Evolutionary conservation across 2,888 invertebrate genomes (phyloP).

Genomic region (Thelaira solivaga): DNA sequence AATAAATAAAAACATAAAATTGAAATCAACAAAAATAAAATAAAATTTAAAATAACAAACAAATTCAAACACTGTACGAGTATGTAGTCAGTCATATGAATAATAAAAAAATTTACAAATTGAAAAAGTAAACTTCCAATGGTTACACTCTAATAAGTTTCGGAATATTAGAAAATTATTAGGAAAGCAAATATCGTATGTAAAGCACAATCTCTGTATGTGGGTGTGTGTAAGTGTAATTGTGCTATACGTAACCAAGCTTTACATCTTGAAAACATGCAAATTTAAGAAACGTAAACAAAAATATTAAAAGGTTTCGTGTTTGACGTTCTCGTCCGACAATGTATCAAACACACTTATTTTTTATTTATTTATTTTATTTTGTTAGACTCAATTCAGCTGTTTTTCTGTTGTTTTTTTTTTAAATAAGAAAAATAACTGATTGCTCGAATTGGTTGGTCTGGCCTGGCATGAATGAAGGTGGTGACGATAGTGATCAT

Average conservation of each 20-base stretch:
- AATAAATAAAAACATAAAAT: constrained; percentile 20
- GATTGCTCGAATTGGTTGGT: constrained; percentile 39
- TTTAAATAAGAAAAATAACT: constrained; percentile 52
- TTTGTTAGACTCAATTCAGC: constrained; percentile 45
- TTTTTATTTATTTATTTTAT: constrained; percentile 6
- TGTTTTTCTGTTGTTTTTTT: constrained; percentile 21
- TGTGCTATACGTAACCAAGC: background rate
- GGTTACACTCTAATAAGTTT: constrained; percentile 54
- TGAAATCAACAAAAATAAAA: background rate
- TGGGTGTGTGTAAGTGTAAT: background rate
- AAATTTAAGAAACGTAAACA: constrained; percentile 16
- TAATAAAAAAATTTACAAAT: background rate
- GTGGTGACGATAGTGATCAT: constrained; percentile 1
- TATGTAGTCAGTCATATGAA: too few species aligned
- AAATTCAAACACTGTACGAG: background rate
- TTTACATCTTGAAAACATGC: background rate
- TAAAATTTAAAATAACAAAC: constrained; percentile 1
- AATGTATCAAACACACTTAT: constrained; percentile 32
- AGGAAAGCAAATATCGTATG: background rate
- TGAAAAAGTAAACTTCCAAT: constrained; percentile 20
- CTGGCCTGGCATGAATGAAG: constrained; percentile 11
- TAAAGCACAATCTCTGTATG: too few species aligned
- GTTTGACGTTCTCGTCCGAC: constrained; percentile 26
- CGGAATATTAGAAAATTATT: constrained; percentile 27
- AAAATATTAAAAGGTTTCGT: constrained; percentile 32